Base-by-base conservation (phyloP, 2,113 vertebrate species). In the Cottus gobio region DNA sequence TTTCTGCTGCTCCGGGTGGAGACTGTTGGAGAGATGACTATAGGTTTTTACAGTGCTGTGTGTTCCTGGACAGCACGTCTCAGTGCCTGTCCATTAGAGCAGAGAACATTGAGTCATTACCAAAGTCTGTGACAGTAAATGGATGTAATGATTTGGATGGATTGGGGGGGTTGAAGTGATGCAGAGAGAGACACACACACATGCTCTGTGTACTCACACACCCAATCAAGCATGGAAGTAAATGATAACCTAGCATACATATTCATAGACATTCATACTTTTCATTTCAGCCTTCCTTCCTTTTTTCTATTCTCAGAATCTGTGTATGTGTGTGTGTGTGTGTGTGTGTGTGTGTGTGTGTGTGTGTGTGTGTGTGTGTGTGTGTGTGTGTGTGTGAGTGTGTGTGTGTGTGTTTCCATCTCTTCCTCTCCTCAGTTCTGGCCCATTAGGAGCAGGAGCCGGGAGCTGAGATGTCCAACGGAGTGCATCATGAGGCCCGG, bases 401-500 rank as follows among this genome's bases (percentile, higher is more conserved):
- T 13, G 44, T 46, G 44, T 20, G 44, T 48, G 44, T 20, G 44
- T 20, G 46, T 48, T 46, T 4, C 44, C 44, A 46, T 78, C 52
- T 58, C 66, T 30, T 79, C 64, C 62, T 64, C 66, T 71, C 62
- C 36, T 84, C 75, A 63, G 78, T 86, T 89, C 82, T 71, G 81
- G 57, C 67, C 78, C 86, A 91, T 92, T 89, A 90, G 54, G 26
- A 79, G 54, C 42, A 70, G 70, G 57, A 86, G 80, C 71, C 24
- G 30, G 71, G 61, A 79, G 86, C 82, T 48, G 66, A 70, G 68
- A 64, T 52, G 71, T 85, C 90, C 85, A 90, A 13, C 42, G 13
- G 85, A 87, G 88, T 87, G 80, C 64, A 56, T 85, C 85, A 89
- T 64, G 83, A 85, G 78, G 76, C 80, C 82, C 52, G 22, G 68